These are phyloP conservation scores for Eciton burchellii DNA, from an alignment of 1,140 invertebrate species.

Conservation along the genomic window DNA sequence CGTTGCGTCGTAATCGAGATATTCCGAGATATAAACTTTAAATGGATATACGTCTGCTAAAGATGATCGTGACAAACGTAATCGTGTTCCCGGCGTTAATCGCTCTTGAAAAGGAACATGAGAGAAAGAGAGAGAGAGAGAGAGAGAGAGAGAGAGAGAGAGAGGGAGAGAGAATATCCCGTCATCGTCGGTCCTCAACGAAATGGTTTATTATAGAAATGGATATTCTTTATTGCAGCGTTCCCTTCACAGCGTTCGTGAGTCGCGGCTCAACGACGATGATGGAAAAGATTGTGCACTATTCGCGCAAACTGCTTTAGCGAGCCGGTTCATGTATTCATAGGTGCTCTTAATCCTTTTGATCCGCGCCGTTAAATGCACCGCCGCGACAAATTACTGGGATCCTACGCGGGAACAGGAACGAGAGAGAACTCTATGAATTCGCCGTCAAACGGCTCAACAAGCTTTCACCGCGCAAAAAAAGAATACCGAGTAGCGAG, in stretches of 20 bases:
- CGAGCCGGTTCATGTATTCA: slow-evolving; percentile 27
- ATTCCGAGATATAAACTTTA: too few relatives aligned
- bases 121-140: too few relatives aligned
- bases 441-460: slow-evolving; percentile 58
- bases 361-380: slow-evolving; percentile 68
- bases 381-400: slow-evolving; percentile 71
- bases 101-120: too few relatives aligned
- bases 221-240: slow-evolving; percentile 18
- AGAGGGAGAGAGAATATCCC: too few relatives aligned
- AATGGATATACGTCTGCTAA: too few relatives aligned
- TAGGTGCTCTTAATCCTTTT: slow-evolving; percentile 69
- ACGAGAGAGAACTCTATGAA: slow-evolving; percentile 50
- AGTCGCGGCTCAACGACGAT: slow-evolving; percentile 21
- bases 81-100: too few relatives aligned
- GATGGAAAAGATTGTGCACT: slow-evolving; percentile 39
- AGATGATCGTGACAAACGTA: too few relatives aligned
- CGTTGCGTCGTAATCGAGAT: too few relatives aligned
- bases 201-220: slow-evolving; percentile 16
- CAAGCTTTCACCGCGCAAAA: neutral
- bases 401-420: slow-evolving; percentile 55
- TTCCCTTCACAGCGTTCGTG: slow-evolving; percentile 16
- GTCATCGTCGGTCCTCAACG: slow-evolving; percentile 15
- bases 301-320: slow-evolving; percentile 62
- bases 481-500: slow-evolving; percentile 24
- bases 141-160: too few relatives aligned